Evolutionary conservation across 2,888 invertebrate genomes (phyloP), one percentile per base, ranked within the genome.

Genomic region (Apodemia zela): DNA sequence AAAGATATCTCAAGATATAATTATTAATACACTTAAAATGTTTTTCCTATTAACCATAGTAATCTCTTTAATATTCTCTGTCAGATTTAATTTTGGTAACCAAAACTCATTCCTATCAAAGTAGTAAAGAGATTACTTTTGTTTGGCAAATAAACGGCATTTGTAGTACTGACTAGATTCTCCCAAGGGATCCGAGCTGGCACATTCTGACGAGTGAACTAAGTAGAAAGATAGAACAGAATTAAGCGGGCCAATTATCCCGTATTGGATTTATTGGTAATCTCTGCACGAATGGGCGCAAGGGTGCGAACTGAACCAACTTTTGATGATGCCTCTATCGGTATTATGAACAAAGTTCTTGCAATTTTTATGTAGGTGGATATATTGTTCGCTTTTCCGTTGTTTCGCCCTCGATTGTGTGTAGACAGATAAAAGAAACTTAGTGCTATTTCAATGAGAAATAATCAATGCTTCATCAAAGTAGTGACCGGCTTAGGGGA

Each of bases 241-340:
- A 90, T 91, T 91, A 91, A 91, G 91, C 90, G 88, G 87, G 87
- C 89, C 91, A 91, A 91, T 91, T 91, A 91, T 91, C 91, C 90
- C 91, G 90, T 90, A 91, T 91, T 91, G 90, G 91, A 91, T 91
- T 91, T 91, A 91, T 91, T 91, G 91, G 91, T 91, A 91, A 91
- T 91, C 91, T 90, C 85, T 89, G 90, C 91, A 91, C 91, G 91
- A 89, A 89, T 88, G 84, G 86, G 88, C 89, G 89, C 87, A 89
- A 89, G 91, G 91, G 91, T 90, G 91, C 88, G 89, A 89, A 85
- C 76, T 82, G 84, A 83, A 87, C 89, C 85, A 90, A 91, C 84
- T 91, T 90, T 89, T 89, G 91, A 91, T 89, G 90, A 90, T 89
- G 83, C 87, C 86, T 89, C 87, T 81, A 84, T 86, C 81, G 87